Evolutionary conservation across 2,888 invertebrate species (phyloP).

Genomic region (Congeria kusceri): DNA sequence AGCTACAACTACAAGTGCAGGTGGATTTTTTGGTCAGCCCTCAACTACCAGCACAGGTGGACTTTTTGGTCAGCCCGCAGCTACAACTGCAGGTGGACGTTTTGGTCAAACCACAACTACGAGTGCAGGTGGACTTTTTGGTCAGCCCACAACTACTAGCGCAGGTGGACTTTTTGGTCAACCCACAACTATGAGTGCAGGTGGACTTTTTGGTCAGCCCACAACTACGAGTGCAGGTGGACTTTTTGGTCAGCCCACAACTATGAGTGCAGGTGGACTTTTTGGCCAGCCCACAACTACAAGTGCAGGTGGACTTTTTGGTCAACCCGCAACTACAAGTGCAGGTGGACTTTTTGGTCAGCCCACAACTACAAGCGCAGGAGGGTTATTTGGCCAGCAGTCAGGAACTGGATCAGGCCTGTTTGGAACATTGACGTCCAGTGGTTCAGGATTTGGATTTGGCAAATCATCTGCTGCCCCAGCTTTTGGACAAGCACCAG

Average conservation of each 20-base stretch:
- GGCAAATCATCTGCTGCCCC: conserved; percentile 51
- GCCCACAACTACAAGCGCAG: conserved; percentile 4
- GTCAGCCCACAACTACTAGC: conserved; percentile 32
- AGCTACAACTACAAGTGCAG: background rate
- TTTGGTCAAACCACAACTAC: conserved; percentile 27
- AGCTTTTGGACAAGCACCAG: conserved; percentile 63
- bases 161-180: background rate
- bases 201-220: conserved; percentile 45
- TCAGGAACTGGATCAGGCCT: conserved; percentile 17
- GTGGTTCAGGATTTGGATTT: conserved; percentile 63
- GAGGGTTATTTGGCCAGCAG: conserved; percentile 46
- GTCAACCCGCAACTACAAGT: conserved; percentile 25
- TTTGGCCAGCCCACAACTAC: conserved; percentile 27
- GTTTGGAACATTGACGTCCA: conserved; percentile 20
- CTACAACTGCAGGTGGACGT: conserved; percentile 14
- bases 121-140: conserved; percentile 32
- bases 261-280: conserved; percentile 21
- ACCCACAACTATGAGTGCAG: background rate
- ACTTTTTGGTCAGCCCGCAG: conserved; percentile 26
- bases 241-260: conserved; percentile 39
- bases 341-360: conserved; percentile 40
- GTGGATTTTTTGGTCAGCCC: conserved; percentile 23
- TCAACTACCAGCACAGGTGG: conserved; percentile 31
- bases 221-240: conserved; percentile 30
- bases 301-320: conserved; percentile 36